Evolutionary conservation across 2,888 invertebrate genomes (phyloP), one percentile per base, ranked within the genome.

Genomic region (Flexamia atlantica): DNA sequence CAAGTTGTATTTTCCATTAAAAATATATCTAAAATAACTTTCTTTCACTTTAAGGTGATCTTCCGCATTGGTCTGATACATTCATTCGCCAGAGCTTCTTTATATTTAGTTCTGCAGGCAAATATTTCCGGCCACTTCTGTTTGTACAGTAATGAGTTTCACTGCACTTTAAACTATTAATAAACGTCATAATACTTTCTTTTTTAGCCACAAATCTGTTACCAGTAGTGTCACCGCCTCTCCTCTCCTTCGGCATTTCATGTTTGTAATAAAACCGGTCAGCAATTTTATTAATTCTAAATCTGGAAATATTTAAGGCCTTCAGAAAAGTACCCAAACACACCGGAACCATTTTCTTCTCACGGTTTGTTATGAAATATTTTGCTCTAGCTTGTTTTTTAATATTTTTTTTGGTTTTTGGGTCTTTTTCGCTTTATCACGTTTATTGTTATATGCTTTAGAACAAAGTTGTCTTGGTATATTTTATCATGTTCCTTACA

Each of bases 401-500:
- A n/a, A n/a, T n/a, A n/a, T 28, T 82, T 84, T 17, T 20, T 60
- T 10, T 5, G 3, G 30, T 14, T 40, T 25, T 80, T 64, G 3
- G 83, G 64, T 42, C 82, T 50, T 25, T 46, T 82, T 14, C 82
- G 0, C 20, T 74, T 82, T 9, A 82, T 84, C 3, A n/a, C 3
- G 9, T 46, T 7, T 40, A 84, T 76, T 10, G 0, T 10, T 23
- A 84, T 1, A 42, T 82, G 74, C 23, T 76, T 82, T 28, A 82
- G 60, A 17, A 84, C 57, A 23, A 76, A 84, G 25, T 82, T 76
- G 60, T 84, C 82, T 64, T 84, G 84, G n/a, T 84, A 74, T 9
- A 76, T 30, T 82, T 82, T 84, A 3, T 81, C 76, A n/a, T 72
- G 68, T 64, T 81, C 64, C 17, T 9, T 9, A 20, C 76, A 82